Conservation (phyloP, 2,797 vertebrate species). For the Poecile montanus region DNA sequence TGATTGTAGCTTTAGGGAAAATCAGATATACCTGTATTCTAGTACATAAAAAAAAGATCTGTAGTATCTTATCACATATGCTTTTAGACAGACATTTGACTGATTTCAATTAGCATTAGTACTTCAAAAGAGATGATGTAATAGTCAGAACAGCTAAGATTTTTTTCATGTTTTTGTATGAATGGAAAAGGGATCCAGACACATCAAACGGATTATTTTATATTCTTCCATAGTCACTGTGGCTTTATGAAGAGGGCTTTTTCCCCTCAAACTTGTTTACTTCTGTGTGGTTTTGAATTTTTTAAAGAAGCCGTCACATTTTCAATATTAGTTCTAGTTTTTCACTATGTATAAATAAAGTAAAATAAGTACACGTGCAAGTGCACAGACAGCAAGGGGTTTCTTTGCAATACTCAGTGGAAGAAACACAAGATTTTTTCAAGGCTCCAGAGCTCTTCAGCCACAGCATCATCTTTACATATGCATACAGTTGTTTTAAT, state of each 20-base stretch:
- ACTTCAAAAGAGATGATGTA: not conserved
- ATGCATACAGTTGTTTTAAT: not conserved
- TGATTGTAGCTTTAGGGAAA: not conserved
- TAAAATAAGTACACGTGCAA: not conserved
- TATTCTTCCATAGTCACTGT: not conserved
- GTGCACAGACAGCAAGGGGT: not conserved
- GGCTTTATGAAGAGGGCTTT: not conserved
- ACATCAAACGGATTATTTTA: not conserved
- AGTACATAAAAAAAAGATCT: not conserved
- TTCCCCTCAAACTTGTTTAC: not conserved
- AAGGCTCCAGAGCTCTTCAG: not conserved
- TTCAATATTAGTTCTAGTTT: not conserved
- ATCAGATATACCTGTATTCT: not conserved
- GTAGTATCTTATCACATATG: not conserved
- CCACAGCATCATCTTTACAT: not conserved
- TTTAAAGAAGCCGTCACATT: not conserved
- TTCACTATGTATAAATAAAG: not conserved
- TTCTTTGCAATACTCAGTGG: not conserved
- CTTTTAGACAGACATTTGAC: not conserved
- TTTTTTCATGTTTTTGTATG: not conserved
- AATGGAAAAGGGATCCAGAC: not conserved
- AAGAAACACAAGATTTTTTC: not conserved
- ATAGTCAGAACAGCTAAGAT: not conserved
- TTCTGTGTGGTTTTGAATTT: not conserved
- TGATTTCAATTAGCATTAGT: not conserved